Conservation (phyloP, 2,888 invertebrate species). For the Folsomia candida region DNA sequence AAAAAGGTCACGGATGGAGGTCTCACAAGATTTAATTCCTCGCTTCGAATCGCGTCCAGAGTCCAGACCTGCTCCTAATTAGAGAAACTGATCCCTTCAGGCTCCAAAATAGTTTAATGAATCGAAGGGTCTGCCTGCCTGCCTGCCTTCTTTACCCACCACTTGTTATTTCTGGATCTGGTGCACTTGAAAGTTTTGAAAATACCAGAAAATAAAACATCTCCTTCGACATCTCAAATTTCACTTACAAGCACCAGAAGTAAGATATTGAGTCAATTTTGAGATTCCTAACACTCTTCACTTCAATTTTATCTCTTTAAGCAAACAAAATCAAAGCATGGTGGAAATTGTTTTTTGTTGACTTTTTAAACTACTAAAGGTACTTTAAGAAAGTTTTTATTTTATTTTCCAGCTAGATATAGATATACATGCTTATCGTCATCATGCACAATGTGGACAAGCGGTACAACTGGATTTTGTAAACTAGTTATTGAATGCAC, state of each 20-base stretch:
- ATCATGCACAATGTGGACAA: too few relatives aligned
- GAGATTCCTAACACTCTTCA: not conserved
- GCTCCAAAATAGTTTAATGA: slow-evolving; percentile 10
- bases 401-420: too few relatives aligned
- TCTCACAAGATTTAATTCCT: slow-evolving; percentile 15
- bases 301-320: not conserved
- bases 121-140: not conserved
- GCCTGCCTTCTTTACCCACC: not conserved
- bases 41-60: slow-evolving; percentile 10
- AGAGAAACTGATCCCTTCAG: slow-evolving; percentile 35
- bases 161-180: not conserved
- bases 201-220: not conserved
- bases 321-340: slow-evolving; percentile 13
- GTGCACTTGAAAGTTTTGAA: not conserved
- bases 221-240: slow-evolving; percentile 10
- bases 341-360: too few relatives aligned
- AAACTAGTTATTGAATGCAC: too few relatives aligned
- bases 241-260: not conserved
- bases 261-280: not conserved
- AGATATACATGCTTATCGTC: too few relatives aligned
- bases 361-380: too few relatives aligned
- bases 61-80: slow-evolving; percentile 37
- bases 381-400: too few relatives aligned
- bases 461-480: too few relatives aligned
- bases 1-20: slow-evolving; percentile 17